These are phyloP conservation scores for Cynocephalus volans DNA, from an alignment of 2,113 vertebrate genomes.

Conservation along the genomic window DNA sequence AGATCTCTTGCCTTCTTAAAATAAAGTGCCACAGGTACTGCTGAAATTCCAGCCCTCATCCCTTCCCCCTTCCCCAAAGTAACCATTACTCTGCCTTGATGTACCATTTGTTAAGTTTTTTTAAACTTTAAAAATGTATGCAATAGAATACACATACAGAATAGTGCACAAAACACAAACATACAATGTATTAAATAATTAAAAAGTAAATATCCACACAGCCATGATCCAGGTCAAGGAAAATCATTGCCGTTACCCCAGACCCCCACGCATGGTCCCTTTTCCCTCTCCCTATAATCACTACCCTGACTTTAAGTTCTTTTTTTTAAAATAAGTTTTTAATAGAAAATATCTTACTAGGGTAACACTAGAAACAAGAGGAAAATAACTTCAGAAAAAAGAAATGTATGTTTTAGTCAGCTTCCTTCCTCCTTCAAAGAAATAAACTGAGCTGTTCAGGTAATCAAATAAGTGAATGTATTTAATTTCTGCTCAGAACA, in stretches of 20 bases:
- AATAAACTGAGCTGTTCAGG: background rate
- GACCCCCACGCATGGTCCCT: background rate
- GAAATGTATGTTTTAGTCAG: background rate
- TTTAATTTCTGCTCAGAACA: slow-evolving; percentile 41
- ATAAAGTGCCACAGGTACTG: background rate
- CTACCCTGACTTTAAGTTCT: background rate
- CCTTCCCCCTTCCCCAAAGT: background rate
- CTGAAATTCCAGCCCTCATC: background rate
- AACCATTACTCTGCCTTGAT: background rate
- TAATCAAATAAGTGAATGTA: background rate
- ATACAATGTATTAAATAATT: background rate
- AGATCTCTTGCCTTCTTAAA: background rate
- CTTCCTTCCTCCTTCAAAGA: background rate
- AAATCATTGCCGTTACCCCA: background rate
- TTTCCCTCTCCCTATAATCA: background rate
- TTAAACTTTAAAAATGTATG: background rate
- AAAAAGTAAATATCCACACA: background rate
- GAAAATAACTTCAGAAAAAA: background rate
- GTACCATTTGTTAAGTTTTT: background rate
- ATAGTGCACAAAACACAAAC: background rate
- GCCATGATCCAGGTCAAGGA: background rate
- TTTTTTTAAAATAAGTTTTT: background rate
- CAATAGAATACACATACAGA: background rate
- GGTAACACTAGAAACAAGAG: background rate
- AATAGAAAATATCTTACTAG: slow-evolving; percentile 40